phyloP scores from a whole-genome alignment of 2,113 vertebrate genomes.

The Poeciliopsis prolifica region DNA sequence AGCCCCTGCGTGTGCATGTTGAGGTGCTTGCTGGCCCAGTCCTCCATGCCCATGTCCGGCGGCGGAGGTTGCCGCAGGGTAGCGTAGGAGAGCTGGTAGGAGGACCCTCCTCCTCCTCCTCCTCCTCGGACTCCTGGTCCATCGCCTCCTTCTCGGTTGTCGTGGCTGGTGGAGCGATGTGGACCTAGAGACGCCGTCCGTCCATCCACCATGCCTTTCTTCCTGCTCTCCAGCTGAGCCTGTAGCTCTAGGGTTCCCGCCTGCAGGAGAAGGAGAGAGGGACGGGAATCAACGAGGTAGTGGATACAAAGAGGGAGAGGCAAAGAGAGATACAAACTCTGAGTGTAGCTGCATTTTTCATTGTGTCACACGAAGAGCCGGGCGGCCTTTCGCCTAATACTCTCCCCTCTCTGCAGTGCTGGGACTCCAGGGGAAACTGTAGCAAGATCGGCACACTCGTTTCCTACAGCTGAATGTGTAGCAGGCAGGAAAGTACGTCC shows the following conservation, averaged over 20 bases:
- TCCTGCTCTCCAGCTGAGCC: conserved; percentile 74
- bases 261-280: conserved; percentile 64
- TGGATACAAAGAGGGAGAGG: neutral
- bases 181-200: conserved; percentile 70
- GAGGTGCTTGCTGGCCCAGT: conserved; percentile 93
- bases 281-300: conserved; percentile 26
- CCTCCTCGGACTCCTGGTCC: conserved; percentile 36
- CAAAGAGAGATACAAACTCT: conserved; percentile 30
- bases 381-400: conserved; percentile 31
- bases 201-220: conserved; percentile 71
- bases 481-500: conserved; percentile 14
- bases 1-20: conserved; percentile 93
- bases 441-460: conserved; percentile 47
- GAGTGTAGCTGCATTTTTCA: conserved; percentile 38
- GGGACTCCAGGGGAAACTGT: conserved; percentile 30
- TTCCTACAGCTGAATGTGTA: conserved; percentile 36
- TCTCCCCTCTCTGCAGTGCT: conserved; percentile 39
- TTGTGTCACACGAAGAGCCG: conserved; percentile 23
- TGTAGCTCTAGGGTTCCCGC: conserved; percentile 75
- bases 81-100: conserved; percentile 80
- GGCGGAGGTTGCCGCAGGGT: conserved; percentile 85
- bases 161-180: conserved; percentile 56
- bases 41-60: conserved; percentile 84
- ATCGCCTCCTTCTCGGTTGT: conserved; percentile 58
- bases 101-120: conserved; percentile 48